Base-by-base conservation (phyloP, 2,888 invertebrate species). In the Oeneis ivallda region DNA sequence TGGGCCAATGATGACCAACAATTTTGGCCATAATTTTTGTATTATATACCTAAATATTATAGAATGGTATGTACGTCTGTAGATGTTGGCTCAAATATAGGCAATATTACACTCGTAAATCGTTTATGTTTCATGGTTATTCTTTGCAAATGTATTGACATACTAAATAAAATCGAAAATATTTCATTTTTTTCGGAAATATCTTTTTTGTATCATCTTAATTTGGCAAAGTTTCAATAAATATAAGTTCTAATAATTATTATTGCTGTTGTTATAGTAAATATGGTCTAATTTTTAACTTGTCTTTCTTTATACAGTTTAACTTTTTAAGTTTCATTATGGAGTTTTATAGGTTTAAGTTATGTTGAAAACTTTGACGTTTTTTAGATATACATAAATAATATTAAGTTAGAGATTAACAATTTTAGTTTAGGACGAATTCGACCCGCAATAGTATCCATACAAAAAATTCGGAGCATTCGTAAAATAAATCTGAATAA, bases 351-450 rank as follows among this genome's bases (percentile, higher is more conserved):
- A n/a, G n/a, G n/a, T n/a, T 26, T 26, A 26, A 26, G 26, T 26
- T 26, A 26, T 26, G 2, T 26, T 26, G 26, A 26, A 4, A 26
- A 5, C 26, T 26, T 2, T 26, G 26, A 26, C 26, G 3, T 5
- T 26, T 26, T 37, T 9, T 7, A 37, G 7, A 37, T 37, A 66
- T 43, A 70, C 72, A 72, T 50, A 34, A 52, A 45, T 62, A 66
- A 69, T 73, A 26, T 69, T 15, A 71, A 70, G 70, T 72, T 71
- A 71, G 41, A 74, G 73, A 68, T 39, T 41, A 17, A 26, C 26
- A 26, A 41, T 39, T 75, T 71, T 75, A 74, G 65, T 41, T 56
- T 13, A 77, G 84, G 83, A 85, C 83, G 79, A 75, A 77, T 77
- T 77, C 72, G 72, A 78, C 72, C 80, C 78, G 74, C 71, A 62